These are phyloP conservation scores for Deroptyus accipitrinus DNA, from an alignment of 2,113 vertebrate genomes.

Conservation along the genomic window DNA sequence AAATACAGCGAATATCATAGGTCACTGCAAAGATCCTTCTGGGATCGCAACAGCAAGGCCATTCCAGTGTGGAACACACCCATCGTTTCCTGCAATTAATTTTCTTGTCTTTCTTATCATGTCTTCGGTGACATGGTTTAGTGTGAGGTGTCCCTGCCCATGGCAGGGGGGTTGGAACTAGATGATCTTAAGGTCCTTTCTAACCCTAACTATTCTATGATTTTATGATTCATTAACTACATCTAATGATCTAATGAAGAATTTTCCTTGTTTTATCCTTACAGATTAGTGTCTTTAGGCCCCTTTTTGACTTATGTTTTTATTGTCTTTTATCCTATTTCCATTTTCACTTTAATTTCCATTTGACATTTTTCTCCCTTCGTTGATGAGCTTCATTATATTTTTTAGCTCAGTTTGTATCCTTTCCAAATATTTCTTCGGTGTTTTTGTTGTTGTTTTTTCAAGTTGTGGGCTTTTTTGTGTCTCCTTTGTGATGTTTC, in stretches of 20 bases:
- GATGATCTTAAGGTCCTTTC: too few species aligned
- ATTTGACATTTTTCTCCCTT: not conserved
- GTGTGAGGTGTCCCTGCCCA: too few species aligned
- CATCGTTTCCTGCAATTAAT: not conserved
- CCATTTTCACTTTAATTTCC: not conserved
- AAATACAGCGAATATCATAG: not conserved
- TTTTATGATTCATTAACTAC: not conserved
- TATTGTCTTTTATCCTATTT: not conserved
- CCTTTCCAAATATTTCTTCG: not conserved
- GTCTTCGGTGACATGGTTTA: not conserved
- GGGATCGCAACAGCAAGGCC: not conserved
- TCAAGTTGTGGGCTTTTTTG: not conserved
- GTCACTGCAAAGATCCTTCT: not conserved
- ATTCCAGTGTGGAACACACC: not conserved
- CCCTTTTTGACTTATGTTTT: not conserved
- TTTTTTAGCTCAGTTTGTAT: not conserved
- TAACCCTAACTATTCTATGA: too few species aligned
- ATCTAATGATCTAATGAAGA: not conserved
- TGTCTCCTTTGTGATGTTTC: not conserved
- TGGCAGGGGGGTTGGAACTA: too few species aligned
- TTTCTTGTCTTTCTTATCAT: not conserved
- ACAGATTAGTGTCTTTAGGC: not conserved
- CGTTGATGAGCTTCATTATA: not conserved
- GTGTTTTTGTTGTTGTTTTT: not conserved
- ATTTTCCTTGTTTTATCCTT: not conserved